These are phyloP conservation scores for Zosterops borbonicus DNA, from an alignment of 2,113 vertebrate species.

Conservation along the genomic window DNA sequence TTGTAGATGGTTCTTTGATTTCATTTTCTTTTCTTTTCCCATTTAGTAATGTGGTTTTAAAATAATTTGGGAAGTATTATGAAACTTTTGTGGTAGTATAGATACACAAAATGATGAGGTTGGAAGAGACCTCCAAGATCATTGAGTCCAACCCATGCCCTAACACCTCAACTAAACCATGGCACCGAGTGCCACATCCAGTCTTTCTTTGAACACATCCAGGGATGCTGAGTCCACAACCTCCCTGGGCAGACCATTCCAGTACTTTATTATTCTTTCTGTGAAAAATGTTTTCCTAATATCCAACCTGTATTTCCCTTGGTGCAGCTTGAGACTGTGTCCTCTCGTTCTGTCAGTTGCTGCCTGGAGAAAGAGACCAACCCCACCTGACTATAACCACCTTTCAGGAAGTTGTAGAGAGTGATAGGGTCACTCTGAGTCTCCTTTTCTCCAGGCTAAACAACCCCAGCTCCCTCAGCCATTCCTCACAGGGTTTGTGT, in stretches of 20 bases:
- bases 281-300: not conserved
- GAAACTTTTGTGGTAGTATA: not conserved
- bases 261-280: not conserved
- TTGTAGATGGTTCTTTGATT: not conserved
- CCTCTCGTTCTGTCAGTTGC: not conserved
- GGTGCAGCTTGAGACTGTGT: not conserved
- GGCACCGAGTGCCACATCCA: not conserved
- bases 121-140: not conserved
- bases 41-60: not conserved
- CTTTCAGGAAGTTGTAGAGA: not conserved
- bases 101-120: not conserved
- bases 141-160: not conserved
- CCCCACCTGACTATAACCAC: not conserved
- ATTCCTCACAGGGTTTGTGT: not conserved
- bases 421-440: not conserved
- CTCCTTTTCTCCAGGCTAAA: not conserved
- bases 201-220: not conserved
- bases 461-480: not conserved
- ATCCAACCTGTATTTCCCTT: not conserved
- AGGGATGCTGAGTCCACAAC: not conserved
- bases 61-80: not conserved
- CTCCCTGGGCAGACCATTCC: not conserved
- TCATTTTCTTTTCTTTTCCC: not conserved
- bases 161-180: not conserved
- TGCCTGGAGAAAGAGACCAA: not conserved